Evolutionary conservation across 2,113 vertebrate genomes (phyloP), one percentile per base, ranked within the genome.

Genomic region (Odontophorus gujanensis): DNA sequence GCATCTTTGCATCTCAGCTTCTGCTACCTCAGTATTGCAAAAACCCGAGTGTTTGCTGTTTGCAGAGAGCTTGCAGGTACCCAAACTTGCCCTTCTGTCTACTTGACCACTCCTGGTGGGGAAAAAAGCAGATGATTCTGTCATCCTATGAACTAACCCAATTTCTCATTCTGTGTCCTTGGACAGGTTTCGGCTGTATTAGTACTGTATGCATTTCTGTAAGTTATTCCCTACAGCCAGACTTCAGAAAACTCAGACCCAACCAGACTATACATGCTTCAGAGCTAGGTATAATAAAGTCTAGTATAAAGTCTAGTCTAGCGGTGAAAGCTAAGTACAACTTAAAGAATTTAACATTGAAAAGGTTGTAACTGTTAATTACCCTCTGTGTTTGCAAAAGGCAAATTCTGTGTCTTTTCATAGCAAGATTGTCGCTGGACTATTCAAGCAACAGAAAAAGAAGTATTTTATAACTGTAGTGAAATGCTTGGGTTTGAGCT

Each of bases 61-160:
- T 89, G 38, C 83, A 65, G 21, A 0, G 0, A 61, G 25, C 34
- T 67, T 0, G 0, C 34, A 10, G 22, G 17, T 79, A 63, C 26
- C 26, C 51, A 57, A 28, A 38, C 47, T 55, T 71, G 30, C 25
- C 26, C 40, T 75, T 76, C 45, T 69, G 26, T 45, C n/a, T 79
- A 43, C 58, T 62, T 68, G 19, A 3, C 11, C 43, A 67, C 32
- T 26, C 55, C 69, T 69, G 19, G 22, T 87, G 63, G 58, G 89
- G 88, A 83, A 6, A 1, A 84, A 5, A 1, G 36, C 13, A 53
- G 19, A 50, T 73, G 43, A n/a, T 58, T 84, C 67, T 82, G 45
- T 82, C 50, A 67, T 66, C 67, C 38, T 76, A 40, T 61, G 71
- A 89, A 57, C 58, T 50, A 40, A 77, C 15, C 11, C 18, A 19